Evolutionary conservation across 2,113 vertebrate species (phyloP).

Genomic region (Sprattus sprattus): DNA sequence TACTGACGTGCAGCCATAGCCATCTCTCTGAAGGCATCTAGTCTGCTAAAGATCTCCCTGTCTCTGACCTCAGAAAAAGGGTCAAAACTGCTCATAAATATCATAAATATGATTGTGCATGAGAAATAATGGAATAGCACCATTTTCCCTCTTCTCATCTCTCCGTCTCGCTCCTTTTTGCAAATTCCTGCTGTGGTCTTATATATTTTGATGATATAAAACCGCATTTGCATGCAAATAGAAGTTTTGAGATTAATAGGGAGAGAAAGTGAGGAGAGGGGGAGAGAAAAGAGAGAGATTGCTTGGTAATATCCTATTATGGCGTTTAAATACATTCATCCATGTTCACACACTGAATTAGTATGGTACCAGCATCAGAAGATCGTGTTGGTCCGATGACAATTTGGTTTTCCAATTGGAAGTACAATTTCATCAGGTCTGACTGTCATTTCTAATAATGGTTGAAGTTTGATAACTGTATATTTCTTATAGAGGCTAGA

Average conservation of each 20-base stretch:
- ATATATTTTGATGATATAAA: constrained; percentile 99
- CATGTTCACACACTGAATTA: constrained; percentile 92
- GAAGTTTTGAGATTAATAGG: constrained; percentile 99
- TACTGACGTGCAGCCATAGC: not conserved
- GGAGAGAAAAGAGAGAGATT: constrained; percentile 77
- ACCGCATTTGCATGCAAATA: constrained; percentile 99
- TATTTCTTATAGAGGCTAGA: constrained; percentile 74
- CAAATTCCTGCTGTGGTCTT: constrained; percentile 69
- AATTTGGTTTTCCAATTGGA: constrained; percentile 99
- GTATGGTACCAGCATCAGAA: constrained; percentile 89
- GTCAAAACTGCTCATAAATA: constrained; percentile 94
- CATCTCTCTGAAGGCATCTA: not conserved
- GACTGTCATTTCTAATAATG: constrained; percentile 99
- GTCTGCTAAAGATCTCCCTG: not conserved
- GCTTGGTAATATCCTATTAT: constrained; percentile 96
- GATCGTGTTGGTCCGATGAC: constrained; percentile 97
- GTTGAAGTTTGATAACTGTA: constrained; percentile 93
- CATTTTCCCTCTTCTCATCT: not conserved
- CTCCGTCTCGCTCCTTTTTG: constrained; percentile 29
- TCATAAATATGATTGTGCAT: constrained; percentile 85
- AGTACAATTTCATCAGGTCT: constrained; percentile 99
- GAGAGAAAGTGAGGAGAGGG: constrained; percentile 69
- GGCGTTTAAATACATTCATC: constrained; percentile 99
- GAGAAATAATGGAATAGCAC: constrained; percentile 89
- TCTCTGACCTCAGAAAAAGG: constrained; percentile 74